These are phyloP conservation scores for Callipepla californica DNA, from an alignment of 2,113 vertebrate species.

Conservation along the genomic window DNA sequence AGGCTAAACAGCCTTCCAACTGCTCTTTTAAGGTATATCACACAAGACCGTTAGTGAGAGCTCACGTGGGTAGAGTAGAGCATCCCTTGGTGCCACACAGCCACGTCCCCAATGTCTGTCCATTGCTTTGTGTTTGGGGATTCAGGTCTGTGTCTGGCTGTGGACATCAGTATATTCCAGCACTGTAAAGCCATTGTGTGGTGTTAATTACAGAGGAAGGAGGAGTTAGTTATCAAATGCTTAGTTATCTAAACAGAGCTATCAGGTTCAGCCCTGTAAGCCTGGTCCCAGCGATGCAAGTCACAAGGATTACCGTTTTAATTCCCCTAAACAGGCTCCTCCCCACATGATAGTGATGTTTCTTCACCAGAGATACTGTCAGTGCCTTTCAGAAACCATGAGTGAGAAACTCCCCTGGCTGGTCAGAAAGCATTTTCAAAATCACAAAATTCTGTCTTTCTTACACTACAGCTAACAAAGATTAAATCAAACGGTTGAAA, in stretches of 20 bases:
- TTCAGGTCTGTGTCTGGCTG: not conserved
- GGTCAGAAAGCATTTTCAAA: not conserved
- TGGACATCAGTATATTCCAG: not conserved
- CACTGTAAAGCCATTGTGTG: not conserved
- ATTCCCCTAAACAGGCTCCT: not conserved
- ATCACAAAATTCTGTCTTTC: not conserved
- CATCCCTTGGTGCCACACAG: accelerated
- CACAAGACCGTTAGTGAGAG: not conserved
- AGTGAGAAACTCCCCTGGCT: not conserved
- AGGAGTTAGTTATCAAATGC: not conserved
- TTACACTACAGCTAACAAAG: not conserved
- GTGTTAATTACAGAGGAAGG: not conserved
- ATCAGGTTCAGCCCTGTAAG: not conserved
- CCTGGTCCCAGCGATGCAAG: not conserved
- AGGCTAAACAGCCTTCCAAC: conserved; percentile 32
- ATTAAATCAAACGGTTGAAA: not conserved
- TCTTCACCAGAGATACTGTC: not conserved
- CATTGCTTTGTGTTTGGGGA: not conserved
- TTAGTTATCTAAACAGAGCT: not conserved
- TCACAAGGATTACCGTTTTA: not conserved
- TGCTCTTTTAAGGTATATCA: not conserved
- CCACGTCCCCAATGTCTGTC: not conserved
- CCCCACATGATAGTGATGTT: accelerated
- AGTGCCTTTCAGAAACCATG: not conserved
- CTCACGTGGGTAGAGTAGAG: not conserved